Evolutionary conservation across 2,888 invertebrate species (phyloP), one percentile per base, ranked within the genome.

Genomic region (Ligdia adustata): DNA sequence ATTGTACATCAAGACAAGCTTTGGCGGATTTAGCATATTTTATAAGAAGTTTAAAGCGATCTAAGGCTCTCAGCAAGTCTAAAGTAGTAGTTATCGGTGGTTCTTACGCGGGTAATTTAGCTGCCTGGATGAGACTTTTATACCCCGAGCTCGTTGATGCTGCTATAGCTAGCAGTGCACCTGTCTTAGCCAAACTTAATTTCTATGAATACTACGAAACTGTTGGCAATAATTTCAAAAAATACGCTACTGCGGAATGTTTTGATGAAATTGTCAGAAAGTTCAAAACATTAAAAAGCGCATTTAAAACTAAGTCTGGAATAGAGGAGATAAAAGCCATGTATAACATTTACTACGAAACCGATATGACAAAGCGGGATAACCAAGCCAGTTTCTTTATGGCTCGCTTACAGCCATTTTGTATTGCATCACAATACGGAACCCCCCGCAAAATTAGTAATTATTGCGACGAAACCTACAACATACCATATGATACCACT

Each of bases 91-190:
- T 32, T 3, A 9, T 32, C 5, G 31, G 31, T 6, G 31, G 31
- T 1, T 32, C 31, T 18, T 32, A 32, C 9, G 31, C 31, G 1
- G 31, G 31, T 2, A 32, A 32, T 16, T 9, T 32, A 9, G 31
- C 31, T 5, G 18, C 31, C 6, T 32, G 31, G 31, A 16, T 32
- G 9, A 16, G 31, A 32, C 16, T 9, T 5, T 9, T 5, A 0
- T 16, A 9, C 18, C 9, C 16, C 4, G 9, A 16, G 0, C 5
- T 16, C 3, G 31, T 32, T 2, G 31, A 32, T 6, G 31, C 31
- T 16, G 31, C 31, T 5, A 9, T 32, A 32, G n/a, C 31, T 9
- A 32, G 31, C 18, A 32, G 31, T 9, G 31, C 31, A 2, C 31
- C 31, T 4, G 16, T 32, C 0, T n/a, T 32, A 6, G 31, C 31